Evolutionary conservation across 2,888 invertebrate genomes (phyloP).

Genomic region (Perithous albicinctus): DNA sequence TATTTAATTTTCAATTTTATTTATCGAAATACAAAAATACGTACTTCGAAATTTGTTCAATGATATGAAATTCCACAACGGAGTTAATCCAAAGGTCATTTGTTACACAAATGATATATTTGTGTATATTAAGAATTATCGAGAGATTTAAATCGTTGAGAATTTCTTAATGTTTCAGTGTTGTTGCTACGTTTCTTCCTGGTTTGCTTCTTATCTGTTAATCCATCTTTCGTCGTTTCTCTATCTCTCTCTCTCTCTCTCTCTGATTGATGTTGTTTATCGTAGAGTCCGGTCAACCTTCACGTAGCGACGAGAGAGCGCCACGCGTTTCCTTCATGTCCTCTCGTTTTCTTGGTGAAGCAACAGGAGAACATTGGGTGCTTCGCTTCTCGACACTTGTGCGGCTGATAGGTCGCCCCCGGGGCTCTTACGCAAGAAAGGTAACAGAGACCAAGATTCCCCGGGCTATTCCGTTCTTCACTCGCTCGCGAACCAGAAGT

Average conservation of each 20-base stretch:
- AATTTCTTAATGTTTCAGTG: not conserved
- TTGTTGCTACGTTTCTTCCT: not conserved
- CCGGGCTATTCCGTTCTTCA: conserved; percentile 55
- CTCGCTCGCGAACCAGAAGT: conserved; percentile 38
- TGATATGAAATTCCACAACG: not conserved
- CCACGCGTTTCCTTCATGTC: conserved; percentile 4
- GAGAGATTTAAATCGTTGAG: not conserved
- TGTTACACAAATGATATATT: no score
- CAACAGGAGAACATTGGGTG: conserved; percentile 17
- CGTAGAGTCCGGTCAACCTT: conserved; percentile 1
- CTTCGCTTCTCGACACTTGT: conserved; percentile 18
- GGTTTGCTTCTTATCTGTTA: conserved; percentile 19
- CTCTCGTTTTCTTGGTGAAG: not conserved
- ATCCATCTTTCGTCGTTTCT: not conserved
- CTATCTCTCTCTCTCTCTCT: not conserved
- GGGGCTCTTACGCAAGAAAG: conserved; percentile 68
- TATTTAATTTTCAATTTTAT: no score
- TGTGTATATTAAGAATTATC: not conserved
- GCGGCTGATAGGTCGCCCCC: conserved; percentile 20
- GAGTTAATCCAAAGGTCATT: no score
- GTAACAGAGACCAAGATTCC: conserved; percentile 68
- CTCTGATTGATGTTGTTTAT: not conserved
- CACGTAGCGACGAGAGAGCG: not conserved
- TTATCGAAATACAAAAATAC: no score
- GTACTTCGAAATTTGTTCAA: not conserved